Base-by-base conservation (phyloP, 2,888 invertebrate species). In the Agrotis clavis region DNA sequence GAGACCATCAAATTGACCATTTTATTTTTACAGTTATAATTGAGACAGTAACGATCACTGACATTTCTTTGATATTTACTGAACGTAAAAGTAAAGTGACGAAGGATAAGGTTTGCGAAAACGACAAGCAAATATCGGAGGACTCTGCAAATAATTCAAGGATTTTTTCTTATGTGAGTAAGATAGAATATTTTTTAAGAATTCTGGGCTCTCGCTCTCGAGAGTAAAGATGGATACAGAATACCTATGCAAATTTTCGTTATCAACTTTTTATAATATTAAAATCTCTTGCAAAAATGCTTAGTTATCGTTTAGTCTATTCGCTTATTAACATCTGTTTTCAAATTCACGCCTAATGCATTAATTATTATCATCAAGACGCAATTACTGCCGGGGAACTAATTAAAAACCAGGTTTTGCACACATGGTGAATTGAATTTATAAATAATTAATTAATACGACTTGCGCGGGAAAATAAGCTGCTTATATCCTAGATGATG, bases 1-100 rank as follows among this genome's bases (percentile, higher is more conserved):
- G 73, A 65, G 83, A 83, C 84, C 87, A 87, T 83, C 80, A 82
- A 86, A 83, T 77, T 84, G 82, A 85, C 86, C 77, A 74, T 84
- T 80, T 82, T 77, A 82, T 79, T 71, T 74, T 74, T 78, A 84
- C 83, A 83, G 84, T 79, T 81, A 73, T 84, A 81, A 79, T 76
- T 84, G 77, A 71, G 67, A 78, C 76, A 76, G 76, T 79, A 71
- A 77, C 76, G 69, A 75, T 77, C 70, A 74, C 59, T 75, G 81
- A 86, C 79, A 78, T 62, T 84, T 81, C 60, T 68, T 69, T 53
- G 68, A 69, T 71, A 63, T 48, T 47, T 76, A 68, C 68, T 66
- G 63, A 69, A 77, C 60, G 71, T 59, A 73, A 66, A 72, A 45
- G 47, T 71, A 76, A 68, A 74, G 83, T 83, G 84, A 67, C 53